Percentiles rank a stretch among this genome's conserved stretches.
phyloP scores from a whole-genome alignment of 2,113 vertebrate species.

The Pholis gunnellus region DNA sequence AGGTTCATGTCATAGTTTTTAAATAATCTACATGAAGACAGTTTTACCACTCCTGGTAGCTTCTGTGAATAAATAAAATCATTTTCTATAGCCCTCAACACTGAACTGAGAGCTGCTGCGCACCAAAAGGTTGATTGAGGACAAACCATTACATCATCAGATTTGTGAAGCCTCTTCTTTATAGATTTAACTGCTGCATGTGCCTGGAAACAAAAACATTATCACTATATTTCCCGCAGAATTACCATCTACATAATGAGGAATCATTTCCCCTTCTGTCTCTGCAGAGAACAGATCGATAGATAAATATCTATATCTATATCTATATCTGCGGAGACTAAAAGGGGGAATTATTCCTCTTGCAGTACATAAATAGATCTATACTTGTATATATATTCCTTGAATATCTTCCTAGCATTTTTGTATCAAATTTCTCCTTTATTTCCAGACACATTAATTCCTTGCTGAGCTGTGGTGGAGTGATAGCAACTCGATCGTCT shows the following conservation, averaged over 20 bases:
- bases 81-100: background rate
- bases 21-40: background rate
- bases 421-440: background rate
- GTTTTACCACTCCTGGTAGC: conserved; percentile 2
- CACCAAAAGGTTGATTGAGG: conserved; percentile 30
- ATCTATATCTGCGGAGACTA: background rate
- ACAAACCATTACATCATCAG: conserved; percentile 38
- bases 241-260: background rate
- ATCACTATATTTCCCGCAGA: conserved; percentile 3
- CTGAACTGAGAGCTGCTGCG: conserved; percentile 12
- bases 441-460: background rate
- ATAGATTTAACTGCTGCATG: conserved; percentile 14
- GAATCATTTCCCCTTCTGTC: too few species aligned
- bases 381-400: too few species aligned
- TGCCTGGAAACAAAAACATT: conserved; percentile 3
- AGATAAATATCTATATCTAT: background rate
- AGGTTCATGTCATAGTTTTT: background rate
- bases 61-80: background rate
- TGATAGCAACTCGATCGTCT: background rate
- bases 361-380: background rate
- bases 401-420: background rate
- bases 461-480: background rate
- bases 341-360: background rate
- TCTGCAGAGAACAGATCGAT: background rate
- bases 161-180: conserved; percentile 26